These are phyloP conservation scores for Melanostoma scalare DNA, from an alignment of 2,888 invertebrate genomes.

Conservation along the genomic window DNA sequence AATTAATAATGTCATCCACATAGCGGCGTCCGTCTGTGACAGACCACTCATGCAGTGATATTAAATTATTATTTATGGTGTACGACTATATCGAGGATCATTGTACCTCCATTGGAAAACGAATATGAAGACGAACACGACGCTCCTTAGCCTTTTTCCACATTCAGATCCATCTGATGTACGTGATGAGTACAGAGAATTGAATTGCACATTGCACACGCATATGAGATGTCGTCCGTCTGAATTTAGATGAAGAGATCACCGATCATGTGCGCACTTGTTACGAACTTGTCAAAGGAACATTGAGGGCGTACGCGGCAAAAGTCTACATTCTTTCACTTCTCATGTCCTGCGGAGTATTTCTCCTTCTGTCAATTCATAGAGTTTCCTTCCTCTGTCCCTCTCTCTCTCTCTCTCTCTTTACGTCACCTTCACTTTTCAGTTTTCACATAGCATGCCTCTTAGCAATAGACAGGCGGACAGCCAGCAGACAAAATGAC, in stretches of 20 bases:
- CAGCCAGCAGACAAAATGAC: conserved; percentile 64
- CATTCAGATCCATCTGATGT: conserved; percentile 26
- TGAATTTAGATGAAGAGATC: conserved; percentile 72
- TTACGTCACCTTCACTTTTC: conserved; percentile 43
- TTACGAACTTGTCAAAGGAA: conserved; percentile 68
- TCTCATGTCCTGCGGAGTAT: conserved; percentile 62
- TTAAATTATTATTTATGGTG: conserved; percentile 69
- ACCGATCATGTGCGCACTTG: conserved; percentile 70
- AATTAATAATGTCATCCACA: conserved; percentile 58
- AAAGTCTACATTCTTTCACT: conserved; percentile 46
- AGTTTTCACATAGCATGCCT: conserved; percentile 26
- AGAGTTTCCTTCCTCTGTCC: conserved; percentile 17
- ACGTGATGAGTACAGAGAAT: conserved; percentile 36
- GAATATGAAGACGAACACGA: not conserved
- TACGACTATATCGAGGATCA: conserved; percentile 54
- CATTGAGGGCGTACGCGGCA: conserved; percentile 66
- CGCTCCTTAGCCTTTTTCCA: conserved; percentile 38
- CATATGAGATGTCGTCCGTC: conserved; percentile 41
- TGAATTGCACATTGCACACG: conserved; percentile 34
- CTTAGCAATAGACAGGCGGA: conserved; percentile 26
- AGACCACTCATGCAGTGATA: conserved; percentile 63
- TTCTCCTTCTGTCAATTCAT: conserved; percentile 63
- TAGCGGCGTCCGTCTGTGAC: conserved; percentile 51
- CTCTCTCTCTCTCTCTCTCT: not conserved
- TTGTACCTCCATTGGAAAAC: conserved; percentile 42